phyloP scores from a whole-genome alignment of 2,888 invertebrate genomes.

The Auanema freiburgensis region DNA sequence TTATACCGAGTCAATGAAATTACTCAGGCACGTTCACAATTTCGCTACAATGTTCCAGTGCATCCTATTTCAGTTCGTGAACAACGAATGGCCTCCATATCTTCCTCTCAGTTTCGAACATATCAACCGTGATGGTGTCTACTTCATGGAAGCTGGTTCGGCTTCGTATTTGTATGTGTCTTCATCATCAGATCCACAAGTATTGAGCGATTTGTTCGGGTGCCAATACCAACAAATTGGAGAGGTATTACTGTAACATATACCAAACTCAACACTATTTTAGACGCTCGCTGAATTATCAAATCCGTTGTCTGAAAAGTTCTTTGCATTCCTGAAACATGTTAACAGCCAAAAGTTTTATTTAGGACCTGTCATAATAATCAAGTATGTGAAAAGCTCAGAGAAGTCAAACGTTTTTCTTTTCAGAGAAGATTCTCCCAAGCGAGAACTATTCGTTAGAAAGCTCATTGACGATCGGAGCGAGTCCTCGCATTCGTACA shows the following conservation, averaged over 20 bases:
- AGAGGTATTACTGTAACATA: constrained; percentile 26
- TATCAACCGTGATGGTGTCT: constrained; percentile 81
- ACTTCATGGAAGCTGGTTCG: constrained; percentile 83
- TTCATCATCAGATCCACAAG: constrained; percentile 33
- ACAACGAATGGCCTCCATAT: constrained; percentile 72
- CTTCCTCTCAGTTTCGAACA: constrained; percentile 81
- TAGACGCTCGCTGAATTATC: constrained; percentile 30
- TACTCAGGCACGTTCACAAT: constrained; percentile 21
- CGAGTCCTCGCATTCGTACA: constrained; percentile 90
- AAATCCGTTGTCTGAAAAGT: constrained; percentile 32
- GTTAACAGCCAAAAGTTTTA: constrained; percentile 35
- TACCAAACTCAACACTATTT: constrained; percentile 3
- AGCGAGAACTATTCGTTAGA: constrained; percentile 80
- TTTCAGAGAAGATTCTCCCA: constrained; percentile 86
- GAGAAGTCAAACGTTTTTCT: neutral
- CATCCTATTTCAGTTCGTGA: constrained; percentile 13
- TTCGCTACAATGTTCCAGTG: neutral
- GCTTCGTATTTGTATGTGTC: constrained; percentile 38
- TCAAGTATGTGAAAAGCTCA: constrained; percentile 25
- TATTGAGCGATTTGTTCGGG: constrained; percentile 42
- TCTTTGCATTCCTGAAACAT: constrained; percentile 38
- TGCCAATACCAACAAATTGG: constrained; percentile 37
- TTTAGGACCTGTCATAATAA: constrained; percentile 34
- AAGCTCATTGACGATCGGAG: constrained; percentile 89
- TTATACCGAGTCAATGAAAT: constrained; percentile 80